phyloP scores from a whole-genome alignment of 2,113 vertebrate species.

The Holacanthus passer region DNA sequence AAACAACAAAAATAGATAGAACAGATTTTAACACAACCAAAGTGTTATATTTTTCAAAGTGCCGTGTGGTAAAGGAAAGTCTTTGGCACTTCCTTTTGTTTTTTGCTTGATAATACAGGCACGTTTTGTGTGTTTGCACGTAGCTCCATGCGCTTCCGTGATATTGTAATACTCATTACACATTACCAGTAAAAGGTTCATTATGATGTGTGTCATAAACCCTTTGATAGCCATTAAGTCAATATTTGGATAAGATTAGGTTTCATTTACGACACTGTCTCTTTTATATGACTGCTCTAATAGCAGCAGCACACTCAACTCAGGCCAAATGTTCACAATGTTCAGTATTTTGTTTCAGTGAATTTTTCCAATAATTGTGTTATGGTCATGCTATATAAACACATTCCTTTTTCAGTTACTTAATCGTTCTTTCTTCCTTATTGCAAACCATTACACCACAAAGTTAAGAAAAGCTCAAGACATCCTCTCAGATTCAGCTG shows the following conservation, averaged over 20 bases:
- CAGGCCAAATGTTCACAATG: background rate
- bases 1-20: constrained; percentile 3
- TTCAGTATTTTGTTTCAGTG: background rate
- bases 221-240: constrained; percentile 27
- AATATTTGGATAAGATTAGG: constrained; percentile 57
- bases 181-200: constrained; percentile 26
- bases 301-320: background rate
- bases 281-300: background rate
- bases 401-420: background rate
- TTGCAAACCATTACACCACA: background rate
- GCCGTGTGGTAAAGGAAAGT: constrained; percentile 1
- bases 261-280: constrained; percentile 20
- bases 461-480: background rate
- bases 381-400: constrained; percentile 1
- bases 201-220: constrained; percentile 30
- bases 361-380: constrained; percentile 3
- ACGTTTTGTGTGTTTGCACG: background rate
- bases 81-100: background rate
- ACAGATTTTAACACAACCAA: background rate
- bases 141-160: background rate
- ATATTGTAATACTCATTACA: background rate
- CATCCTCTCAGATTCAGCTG: background rate
- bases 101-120: background rate
- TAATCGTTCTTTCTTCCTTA: background rate
- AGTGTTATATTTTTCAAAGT: background rate